Conservation (phyloP, 2,113 vertebrate genomes). For the Chaenocephalus aceratus region DNA sequence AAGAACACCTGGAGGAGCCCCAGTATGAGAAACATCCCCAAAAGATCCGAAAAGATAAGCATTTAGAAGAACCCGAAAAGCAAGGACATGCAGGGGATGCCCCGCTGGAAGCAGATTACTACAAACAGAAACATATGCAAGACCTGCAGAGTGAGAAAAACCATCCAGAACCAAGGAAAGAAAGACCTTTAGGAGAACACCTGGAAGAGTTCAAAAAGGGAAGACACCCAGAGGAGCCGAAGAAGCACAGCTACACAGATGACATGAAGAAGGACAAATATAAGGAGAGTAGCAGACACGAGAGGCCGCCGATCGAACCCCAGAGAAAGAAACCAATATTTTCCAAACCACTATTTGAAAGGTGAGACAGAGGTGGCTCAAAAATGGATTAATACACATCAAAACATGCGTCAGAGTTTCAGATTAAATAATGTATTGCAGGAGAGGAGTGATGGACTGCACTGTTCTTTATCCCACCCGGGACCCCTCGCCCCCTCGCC, state of each 20-base stretch:
- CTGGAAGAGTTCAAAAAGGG: constrained; percentile 50
- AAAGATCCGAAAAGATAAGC: constrained; percentile 52
- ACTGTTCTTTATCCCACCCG: constrained; percentile 73
- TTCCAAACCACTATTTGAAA: constrained; percentile 72
- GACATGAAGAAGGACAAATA: constrained; percentile 45
- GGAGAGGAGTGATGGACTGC: constrained; percentile 78
- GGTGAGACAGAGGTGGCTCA: constrained; percentile 72
- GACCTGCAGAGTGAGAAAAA: constrained; percentile 51
- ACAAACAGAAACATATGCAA: constrained; percentile 35
- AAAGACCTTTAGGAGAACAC: constrained; percentile 40
- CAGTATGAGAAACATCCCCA: constrained; percentile 45
- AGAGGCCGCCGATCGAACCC: constrained; percentile 21
- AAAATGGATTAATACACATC: background rate
- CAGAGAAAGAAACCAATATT: constrained; percentile 38
- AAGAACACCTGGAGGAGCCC: constrained; percentile 49
- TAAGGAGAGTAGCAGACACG: constrained; percentile 37
- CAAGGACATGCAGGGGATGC: constrained; percentile 8
- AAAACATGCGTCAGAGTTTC: constrained; percentile 17
- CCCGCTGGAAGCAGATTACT: constrained; percentile 27
- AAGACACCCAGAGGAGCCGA: constrained; percentile 30
- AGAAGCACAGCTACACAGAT: constrained; percentile 24
- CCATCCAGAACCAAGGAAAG: constrained; percentile 55
- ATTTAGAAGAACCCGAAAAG: constrained; percentile 36
- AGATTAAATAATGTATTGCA: constrained; percentile 60
- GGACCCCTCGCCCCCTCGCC: constrained; percentile 72